Percentiles rank a stretch among this genome's conserved stretches.
Conservation (phyloP, 2,113 vertebrate species). For the Anoura caudifer region DNA sequence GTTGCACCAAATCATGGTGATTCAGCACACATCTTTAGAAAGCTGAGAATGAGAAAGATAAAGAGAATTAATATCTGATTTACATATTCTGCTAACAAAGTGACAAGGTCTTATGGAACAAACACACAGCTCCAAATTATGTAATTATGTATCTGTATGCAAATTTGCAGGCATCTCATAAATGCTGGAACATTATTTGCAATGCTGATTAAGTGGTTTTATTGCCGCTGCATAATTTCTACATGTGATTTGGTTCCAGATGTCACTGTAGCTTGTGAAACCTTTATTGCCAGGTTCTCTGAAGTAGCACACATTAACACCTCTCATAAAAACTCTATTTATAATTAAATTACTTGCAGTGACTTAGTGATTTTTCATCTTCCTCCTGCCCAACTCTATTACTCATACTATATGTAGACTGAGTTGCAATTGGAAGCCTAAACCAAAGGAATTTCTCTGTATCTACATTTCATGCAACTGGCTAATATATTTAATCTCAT, state of each 20-base stretch:
- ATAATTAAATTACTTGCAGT: slow-evolving; percentile 82
- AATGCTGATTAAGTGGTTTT: slow-evolving; percentile 86
- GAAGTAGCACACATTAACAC: slow-evolving; percentile 81
- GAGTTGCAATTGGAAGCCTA: background rate
- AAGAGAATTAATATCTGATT: slow-evolving; percentile 78
- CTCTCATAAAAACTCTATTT: slow-evolving; percentile 80
- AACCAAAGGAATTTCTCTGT: background rate
- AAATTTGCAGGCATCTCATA: slow-evolving; percentile 84
- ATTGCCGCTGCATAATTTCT: slow-evolving; percentile 84
- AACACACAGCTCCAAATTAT: slow-evolving; percentile 86
- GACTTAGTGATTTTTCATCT: slow-evolving; percentile 73
- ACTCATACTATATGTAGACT: background rate
- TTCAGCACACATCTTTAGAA: slow-evolving; percentile 70
- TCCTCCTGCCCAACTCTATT: slow-evolving; percentile 56
- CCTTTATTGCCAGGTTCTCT: slow-evolving; percentile 85
- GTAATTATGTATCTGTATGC: slow-evolving; percentile 87
- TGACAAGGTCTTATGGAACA: slow-evolving; percentile 81
- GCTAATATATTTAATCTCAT: background rate
- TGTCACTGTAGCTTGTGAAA: slow-evolving; percentile 83
- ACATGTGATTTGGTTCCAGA: slow-evolving; percentile 83
- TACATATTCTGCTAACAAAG: slow-evolving; percentile 81
- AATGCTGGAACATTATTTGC: slow-evolving; percentile 84
- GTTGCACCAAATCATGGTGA: background rate
- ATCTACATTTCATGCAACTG: background rate
- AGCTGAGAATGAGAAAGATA: slow-evolving; percentile 58